Conservation (phyloP, 1,140 invertebrate genomes). For the Phenacoccus solenopsis region DNA sequence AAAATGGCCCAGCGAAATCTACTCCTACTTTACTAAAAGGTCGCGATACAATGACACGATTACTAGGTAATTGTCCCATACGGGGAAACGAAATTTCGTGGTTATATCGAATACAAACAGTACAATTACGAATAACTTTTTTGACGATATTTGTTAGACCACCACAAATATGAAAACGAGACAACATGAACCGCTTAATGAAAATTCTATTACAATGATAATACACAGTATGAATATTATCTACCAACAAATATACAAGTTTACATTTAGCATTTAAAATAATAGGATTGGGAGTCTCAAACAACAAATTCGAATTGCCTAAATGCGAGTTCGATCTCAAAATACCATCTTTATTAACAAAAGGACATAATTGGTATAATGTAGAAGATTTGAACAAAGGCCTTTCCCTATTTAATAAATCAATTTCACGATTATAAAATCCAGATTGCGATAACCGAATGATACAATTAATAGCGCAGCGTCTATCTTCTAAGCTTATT, state of each 20-base stretch:
- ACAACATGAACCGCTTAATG: constrained; percentile 28
- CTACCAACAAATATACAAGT: constrained; percentile 32
- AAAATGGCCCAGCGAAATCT: constrained; percentile 35
- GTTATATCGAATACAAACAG: constrained; percentile 25
- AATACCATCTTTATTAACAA: constrained; percentile 18
- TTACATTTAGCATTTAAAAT: constrained; percentile 18
- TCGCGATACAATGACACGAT: constrained; percentile 26
- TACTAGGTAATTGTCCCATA: constrained; percentile 31
- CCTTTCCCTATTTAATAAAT: not conserved
- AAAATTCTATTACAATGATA: too few species aligned
- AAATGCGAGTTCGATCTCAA: constrained; percentile 22
- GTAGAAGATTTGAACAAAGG: not conserved
- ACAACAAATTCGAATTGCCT: constrained; percentile 18
- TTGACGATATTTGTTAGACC: constrained; percentile 25
- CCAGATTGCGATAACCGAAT: not conserved
- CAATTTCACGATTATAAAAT: not conserved
- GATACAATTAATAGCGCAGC: too few species aligned
- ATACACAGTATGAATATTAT: constrained; percentile 29
- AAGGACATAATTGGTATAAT: constrained; percentile 10
- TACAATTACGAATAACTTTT: constrained; percentile 25
- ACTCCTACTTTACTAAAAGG: constrained; percentile 32
- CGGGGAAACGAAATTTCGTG: constrained; percentile 19
- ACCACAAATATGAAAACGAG: constrained; percentile 25
- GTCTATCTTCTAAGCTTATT: too few species aligned
- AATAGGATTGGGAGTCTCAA: constrained; percentile 21